phyloP scores from a whole-genome alignment of 2,888 invertebrate species.

The Congeria kusceri region DNA sequence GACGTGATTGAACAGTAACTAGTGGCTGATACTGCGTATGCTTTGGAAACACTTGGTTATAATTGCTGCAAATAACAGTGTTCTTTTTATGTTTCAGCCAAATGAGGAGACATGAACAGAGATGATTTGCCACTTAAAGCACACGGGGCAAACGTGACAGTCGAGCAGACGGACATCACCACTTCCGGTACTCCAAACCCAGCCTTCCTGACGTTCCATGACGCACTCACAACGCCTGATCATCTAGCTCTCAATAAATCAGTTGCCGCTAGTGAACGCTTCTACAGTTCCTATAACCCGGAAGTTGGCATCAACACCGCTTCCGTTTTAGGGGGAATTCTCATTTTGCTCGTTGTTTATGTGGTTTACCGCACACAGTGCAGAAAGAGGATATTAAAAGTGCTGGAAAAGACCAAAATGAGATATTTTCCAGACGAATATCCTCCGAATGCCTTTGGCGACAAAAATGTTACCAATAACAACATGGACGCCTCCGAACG shows the following conservation, averaged over 20 bases:
- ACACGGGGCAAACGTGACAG: slow-evolving; percentile 54
- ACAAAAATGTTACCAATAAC: slow-evolving; percentile 14
- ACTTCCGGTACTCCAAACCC: not conserved
- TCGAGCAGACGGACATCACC: slow-evolving; percentile 16
- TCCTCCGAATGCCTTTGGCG: slow-evolving; percentile 10
- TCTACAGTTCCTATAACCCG: slow-evolving; percentile 74
- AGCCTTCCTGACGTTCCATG: slow-evolving; percentile 1
- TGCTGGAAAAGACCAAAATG: slow-evolving; percentile 49
- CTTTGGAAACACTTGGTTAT: too few relatives aligned
- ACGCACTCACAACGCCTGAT: slow-evolving; percentile 2
- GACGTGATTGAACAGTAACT: too few relatives aligned
- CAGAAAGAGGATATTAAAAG: slow-evolving; percentile 50
- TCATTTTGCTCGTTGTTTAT: slow-evolving; percentile 72
- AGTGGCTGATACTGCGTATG: too few relatives aligned
- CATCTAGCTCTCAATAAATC: slow-evolving; percentile 24
- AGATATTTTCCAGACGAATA: slow-evolving; percentile 61
- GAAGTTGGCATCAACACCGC: slow-evolving; percentile 76
- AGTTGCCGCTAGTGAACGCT: slow-evolving; percentile 25
- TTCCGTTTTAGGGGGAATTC: slow-evolving; percentile 72
- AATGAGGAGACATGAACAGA: slow-evolving; percentile 76
- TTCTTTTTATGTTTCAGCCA: slow-evolving; percentile 61
- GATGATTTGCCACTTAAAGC: slow-evolving; percentile 55
- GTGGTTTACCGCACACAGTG: slow-evolving; percentile 69
- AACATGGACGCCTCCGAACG: slow-evolving; percentile 29
- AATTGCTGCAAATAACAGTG: too few relatives aligned